These are phyloP conservation scores for Cyclina sinensis DNA, from an alignment of 1,140 invertebrate species.

Conservation along the genomic window DNA sequence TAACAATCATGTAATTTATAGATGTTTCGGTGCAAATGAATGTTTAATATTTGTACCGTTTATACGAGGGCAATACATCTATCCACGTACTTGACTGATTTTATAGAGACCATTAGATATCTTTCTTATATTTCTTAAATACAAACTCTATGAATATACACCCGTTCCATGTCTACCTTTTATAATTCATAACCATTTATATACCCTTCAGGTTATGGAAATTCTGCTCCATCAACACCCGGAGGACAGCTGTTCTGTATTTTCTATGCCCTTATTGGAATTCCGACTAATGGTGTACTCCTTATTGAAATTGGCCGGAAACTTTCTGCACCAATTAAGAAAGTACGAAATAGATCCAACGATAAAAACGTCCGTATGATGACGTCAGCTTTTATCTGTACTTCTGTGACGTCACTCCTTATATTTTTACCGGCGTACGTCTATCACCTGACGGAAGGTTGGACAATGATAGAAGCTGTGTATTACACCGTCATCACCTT, in stretches of 20 bases:
- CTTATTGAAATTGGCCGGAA: constrained; percentile 72
- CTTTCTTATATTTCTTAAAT: too few relatives aligned
- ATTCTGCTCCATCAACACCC: constrained; percentile 75
- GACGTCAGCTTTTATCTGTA: constrained; percentile 49
- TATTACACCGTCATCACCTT: constrained; percentile 78
- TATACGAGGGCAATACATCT: too few relatives aligned
- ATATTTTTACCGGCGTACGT: constrained; percentile 67
- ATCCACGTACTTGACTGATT: background rate
- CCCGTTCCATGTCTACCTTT: too few relatives aligned
- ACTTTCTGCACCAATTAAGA: constrained; percentile 66
- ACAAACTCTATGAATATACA: background rate
- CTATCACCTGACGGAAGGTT: constrained; percentile 63
- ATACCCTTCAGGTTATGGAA: constrained; percentile 77
- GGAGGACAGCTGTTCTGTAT: constrained; percentile 77
- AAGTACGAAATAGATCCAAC: constrained; percentile 60
- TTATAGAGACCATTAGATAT: background rate
- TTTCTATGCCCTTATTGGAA: constrained; percentile 79
- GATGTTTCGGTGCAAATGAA: too few relatives aligned
- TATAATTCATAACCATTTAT: background rate
- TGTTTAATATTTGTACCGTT: too few relatives aligned
- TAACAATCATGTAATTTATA: too few relatives aligned
- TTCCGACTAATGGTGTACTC: constrained; percentile 72
- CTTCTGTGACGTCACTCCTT: background rate
- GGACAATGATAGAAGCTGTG: constrained; percentile 61
- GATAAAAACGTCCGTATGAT: constrained; percentile 56